Conservation (phyloP, 2,888 invertebrate genomes). For the Tinea semifulvella region DNA sequence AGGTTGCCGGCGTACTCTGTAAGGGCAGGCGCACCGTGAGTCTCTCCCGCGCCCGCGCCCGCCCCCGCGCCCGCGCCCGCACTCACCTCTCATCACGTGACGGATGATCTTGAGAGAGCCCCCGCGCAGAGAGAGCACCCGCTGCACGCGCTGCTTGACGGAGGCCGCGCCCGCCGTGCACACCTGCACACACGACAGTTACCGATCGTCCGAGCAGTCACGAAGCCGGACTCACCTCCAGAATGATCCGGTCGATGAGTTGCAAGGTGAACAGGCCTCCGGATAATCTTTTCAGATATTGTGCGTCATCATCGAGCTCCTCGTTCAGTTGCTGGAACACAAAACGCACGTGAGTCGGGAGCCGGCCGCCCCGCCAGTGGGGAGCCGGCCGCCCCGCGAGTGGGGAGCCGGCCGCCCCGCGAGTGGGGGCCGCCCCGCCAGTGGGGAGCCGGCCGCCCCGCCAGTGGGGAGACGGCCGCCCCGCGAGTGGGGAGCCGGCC, state of each 20-base stretch:
- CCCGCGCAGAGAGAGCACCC: conserved; percentile 88
- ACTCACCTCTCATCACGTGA: conserved; percentile 91
- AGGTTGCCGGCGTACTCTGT: conserved; percentile 95
- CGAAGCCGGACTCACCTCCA: conserved; percentile 65
- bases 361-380: no score
- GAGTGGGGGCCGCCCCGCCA: no score
- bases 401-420: no score
- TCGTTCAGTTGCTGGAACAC: conserved; percentile 61
- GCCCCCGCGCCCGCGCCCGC: no score
- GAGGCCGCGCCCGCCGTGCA: conserved; percentile 75
- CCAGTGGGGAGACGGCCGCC: no score
- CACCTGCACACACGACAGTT: no score
- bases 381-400: no score
- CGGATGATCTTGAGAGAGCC: conserved; percentile 93
- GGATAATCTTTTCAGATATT: conserved; percentile 88
- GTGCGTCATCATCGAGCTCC: conserved; percentile 82
- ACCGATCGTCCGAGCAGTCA: no score
- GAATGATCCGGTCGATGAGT: conserved; percentile 88
- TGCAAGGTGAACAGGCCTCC: conserved; percentile 97
- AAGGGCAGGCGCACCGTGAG: conserved; percentile 20
- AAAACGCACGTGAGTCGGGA: no score
- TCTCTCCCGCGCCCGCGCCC: no score
- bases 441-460: no score
- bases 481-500: no score
- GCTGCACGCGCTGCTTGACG: conserved; percentile 86